Conservation (phyloP, 2,888 invertebrate genomes). For the Ommatoiulus sabulosus region DNA sequence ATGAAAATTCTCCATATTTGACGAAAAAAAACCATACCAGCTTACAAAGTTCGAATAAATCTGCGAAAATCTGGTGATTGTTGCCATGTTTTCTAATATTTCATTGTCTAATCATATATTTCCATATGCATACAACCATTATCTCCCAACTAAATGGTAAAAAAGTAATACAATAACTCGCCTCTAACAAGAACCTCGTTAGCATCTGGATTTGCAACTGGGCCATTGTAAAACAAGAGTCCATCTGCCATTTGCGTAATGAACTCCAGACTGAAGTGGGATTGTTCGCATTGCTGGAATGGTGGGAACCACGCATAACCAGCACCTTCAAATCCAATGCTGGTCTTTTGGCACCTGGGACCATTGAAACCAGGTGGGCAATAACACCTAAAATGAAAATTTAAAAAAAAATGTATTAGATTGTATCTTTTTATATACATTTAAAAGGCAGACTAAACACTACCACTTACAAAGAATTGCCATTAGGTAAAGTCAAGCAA, state of each 20-base stretch:
- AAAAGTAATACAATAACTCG: conserved; percentile 37
- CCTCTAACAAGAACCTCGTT: conserved; percentile 56
- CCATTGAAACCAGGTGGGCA: conserved; percentile 85
- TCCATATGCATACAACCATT: too few species aligned
- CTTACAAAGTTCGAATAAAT: too few species aligned
- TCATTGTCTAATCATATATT: too few species aligned
- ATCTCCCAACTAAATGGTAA: too few species aligned
- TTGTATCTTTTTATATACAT: neutral
- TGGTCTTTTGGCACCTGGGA: conserved; percentile 89
- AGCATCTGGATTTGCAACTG: conserved; percentile 67
- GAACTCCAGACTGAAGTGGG: conserved; percentile 84
- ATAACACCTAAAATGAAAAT: conserved; percentile 74
- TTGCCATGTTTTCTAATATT: too few species aligned
- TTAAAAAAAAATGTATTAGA: neutral
- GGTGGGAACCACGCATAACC: conserved; percentile 95
- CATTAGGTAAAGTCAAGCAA: conserved; percentile 63
- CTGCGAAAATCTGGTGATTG: too few species aligned
- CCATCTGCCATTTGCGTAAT: conserved; percentile 82
- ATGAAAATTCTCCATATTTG: neutral
- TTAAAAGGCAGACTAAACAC: neutral
- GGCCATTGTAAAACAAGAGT: conserved; percentile 91
- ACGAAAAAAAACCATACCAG: too few species aligned
- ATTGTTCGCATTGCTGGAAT: conserved; percentile 86
- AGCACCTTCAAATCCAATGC: conserved; percentile 87
- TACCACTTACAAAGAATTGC: conserved; percentile 55